Base-by-base conservation (phyloP, 1,140 invertebrate genomes). In the Pseudomyrmex cubaensis region DNA sequence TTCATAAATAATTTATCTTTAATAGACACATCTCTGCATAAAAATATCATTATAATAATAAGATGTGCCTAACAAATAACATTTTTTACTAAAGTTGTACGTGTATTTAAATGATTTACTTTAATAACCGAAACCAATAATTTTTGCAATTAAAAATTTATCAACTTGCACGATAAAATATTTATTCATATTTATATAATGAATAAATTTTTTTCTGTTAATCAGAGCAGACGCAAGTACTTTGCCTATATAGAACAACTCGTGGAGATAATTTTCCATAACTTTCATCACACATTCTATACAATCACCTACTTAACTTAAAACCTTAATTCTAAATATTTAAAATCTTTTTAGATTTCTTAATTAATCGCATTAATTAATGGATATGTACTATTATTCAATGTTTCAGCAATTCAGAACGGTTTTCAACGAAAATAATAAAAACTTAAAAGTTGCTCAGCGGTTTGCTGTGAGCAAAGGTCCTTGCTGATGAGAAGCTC, bases 401-500 rank as follows among this genome's bases (percentile, higher is more conserved):
- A 92, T 91, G 92, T 90, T 93, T 93, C 93, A 94, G 93, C 94
- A 93, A 91, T 82, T 13, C 44, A 75, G 90, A 92, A 89, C 20
- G 82, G 83, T 88, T 59, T 52, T 74, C 73, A 92, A 90, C 64
- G 10, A 89, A 92, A 92, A 66, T 8, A 8, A 85, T 90, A 91
- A 92, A 82, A 89, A 89, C 82, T 8, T 73, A 92, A 89, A 52
- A 90, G 83, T 87, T 64, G 66, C 88, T 46, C 84, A 64, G 50
- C 78, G 88, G 76, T n/a, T n/a, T n/a, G n/a, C 82, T 74, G 84
- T 83, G 77, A 80, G 9, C 86, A 54, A 83, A 82, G 83, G 82
- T 92, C 87, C 86, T 92, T 93, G 93, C 91, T 93, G 92, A 93
- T 8, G 83, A 89, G 90, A 87, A 92, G 75, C 87, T 88, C 77